Conservation (phyloP, 2,113 vertebrate species). For the Trochalopteron elliotii region DNA sequence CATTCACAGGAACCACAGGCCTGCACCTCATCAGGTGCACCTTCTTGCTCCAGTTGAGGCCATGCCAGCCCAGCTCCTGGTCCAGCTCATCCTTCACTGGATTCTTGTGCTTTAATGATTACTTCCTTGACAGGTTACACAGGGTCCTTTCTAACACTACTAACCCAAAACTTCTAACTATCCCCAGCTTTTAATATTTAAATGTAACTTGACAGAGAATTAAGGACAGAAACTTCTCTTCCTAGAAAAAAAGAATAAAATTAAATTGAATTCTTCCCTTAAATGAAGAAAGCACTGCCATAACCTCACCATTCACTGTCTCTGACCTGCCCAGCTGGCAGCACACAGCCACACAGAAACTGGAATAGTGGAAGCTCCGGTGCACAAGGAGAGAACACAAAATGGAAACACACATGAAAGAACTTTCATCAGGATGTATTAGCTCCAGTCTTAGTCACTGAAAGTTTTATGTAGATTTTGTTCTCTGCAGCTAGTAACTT, state of each 20-base stretch:
- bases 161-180: neutral
- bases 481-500: neutral
- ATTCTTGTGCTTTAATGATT: neutral
- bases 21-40: neutral
- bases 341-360: accelerated
- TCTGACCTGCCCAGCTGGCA: neutral
- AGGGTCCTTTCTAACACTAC: neutral
- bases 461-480: neutral
- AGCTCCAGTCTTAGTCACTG: neutral
- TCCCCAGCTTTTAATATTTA: neutral
- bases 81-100: neutral
- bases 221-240: neutral
- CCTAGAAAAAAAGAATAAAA: neutral
- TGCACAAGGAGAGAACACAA: neutral
- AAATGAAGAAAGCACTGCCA: neutral
- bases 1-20: neutral
- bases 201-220: neutral
- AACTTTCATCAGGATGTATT: neutral
- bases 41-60: neutral
- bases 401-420: neutral
- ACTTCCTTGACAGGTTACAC: neutral
- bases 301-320: neutral
- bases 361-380: neutral
- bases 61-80: neutral
- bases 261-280: neutral